A percentile compares a stretch with the other conserved stretches of the same genome.
phyloP scores from a whole-genome alignment of 2,797 vertebrate species.

The Phalloptychus januarius region DNA sequence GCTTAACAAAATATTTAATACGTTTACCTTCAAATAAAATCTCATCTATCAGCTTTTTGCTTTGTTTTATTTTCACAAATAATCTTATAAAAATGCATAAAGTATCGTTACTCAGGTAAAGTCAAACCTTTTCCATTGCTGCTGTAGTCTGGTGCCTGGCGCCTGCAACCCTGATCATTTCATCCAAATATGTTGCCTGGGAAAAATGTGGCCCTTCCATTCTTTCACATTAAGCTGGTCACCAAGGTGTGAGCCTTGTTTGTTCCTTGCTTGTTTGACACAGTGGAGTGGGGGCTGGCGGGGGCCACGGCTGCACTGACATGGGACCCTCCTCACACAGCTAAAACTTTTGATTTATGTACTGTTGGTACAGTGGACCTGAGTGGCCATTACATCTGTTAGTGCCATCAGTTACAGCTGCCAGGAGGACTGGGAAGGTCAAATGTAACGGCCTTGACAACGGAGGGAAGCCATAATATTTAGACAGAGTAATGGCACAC shows the following conservation, averaged over 20 bases:
- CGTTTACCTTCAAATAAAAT: not conserved
- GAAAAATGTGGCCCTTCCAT: not conserved
- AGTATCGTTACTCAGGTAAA: not conserved
- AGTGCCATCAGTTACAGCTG: constrained; percentile 54
- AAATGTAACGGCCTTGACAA: constrained; percentile 46
- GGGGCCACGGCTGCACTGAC: not conserved
- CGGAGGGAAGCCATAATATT: constrained; percentile 39
- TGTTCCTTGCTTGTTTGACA: constrained; percentile 9
- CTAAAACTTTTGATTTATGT: constrained; percentile 49
- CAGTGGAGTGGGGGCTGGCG: not conserved
- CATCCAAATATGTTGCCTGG: not conserved
- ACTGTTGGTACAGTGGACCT: constrained; percentile 50
- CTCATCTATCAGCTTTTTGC: not conserved
- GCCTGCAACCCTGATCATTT: not conserved
- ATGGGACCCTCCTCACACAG: constrained; percentile 24
- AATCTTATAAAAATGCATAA: not conserved
- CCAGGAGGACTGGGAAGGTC: constrained; percentile 41
- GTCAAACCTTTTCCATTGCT: not conserved
- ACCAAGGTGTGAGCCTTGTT: not conserved
- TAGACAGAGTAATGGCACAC: constrained; percentile 14
- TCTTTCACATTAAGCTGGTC: not conserved
- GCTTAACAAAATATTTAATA: no score
- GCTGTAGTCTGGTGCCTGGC: not conserved
- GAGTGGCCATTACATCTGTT: constrained; percentile 43
- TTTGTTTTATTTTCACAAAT: not conserved